These are phyloP conservation scores for Pseudomyrmex pallidus DNA, from an alignment of 1,140 invertebrate species.

Conservation along the genomic window DNA sequence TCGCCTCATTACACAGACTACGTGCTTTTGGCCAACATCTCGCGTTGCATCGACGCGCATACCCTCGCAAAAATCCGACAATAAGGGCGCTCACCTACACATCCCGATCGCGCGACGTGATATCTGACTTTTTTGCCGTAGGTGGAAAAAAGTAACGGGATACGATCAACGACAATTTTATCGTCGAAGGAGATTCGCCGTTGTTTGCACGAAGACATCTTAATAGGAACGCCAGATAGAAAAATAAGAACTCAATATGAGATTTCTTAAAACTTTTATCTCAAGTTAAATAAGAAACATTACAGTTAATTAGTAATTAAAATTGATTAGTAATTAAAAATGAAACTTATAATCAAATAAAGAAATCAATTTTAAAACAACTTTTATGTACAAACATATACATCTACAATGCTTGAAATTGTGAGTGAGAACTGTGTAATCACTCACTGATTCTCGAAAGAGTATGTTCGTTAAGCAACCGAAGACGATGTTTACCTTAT, in stretches of 20 bases:
- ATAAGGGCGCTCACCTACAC: slow-evolving; percentile 49
- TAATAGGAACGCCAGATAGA: neutral
- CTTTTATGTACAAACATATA: no score
- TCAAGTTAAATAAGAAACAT: neutral
- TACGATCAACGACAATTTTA: slow-evolving; percentile 36
- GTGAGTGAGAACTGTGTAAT: neutral
- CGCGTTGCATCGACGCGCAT: slow-evolving; percentile 73
- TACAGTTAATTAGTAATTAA: no score
- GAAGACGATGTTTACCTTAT: slow-evolving; percentile 56
- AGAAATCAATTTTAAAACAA: neutral
- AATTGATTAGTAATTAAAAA: neutral
- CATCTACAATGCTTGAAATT: slow-evolving; percentile 28
- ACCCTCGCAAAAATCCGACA: slow-evolving; percentile 72
- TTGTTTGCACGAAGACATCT: slow-evolving; percentile 21
- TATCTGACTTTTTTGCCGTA: slow-evolving; percentile 56
- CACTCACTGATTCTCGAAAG: slow-evolving; percentile 20
- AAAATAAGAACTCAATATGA: neutral
- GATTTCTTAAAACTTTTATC: neutral
- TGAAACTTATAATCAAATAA: neutral
- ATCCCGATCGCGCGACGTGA: slow-evolving; percentile 46
- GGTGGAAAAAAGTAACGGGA: slow-evolving; percentile 27
- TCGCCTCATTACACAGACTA: slow-evolving; percentile 81
- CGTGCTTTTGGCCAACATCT: slow-evolving; percentile 77
- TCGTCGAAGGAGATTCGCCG: neutral
- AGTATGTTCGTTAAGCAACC: slow-evolving; percentile 8